Base-by-base conservation (phyloP, 2,797 vertebrate genomes). In the Cygnus olor region DNA sequence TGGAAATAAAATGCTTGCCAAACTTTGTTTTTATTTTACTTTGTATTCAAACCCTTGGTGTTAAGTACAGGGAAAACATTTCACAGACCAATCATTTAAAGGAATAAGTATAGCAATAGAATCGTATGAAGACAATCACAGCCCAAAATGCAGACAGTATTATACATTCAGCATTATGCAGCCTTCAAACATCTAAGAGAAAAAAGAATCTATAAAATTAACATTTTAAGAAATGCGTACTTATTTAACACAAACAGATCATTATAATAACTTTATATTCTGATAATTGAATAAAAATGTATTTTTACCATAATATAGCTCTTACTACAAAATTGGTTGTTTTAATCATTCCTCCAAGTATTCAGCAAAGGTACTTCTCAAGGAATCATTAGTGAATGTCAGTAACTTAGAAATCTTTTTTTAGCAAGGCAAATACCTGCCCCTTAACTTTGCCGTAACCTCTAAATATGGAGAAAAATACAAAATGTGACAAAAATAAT, bases 1-100 rank as follows among this genome's bases (percentile, higher is more conserved):
- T 32, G 8, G 6, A 80, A 91, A 85, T 54, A 0, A 63, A 36
- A 22, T 45, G 5, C 0, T 28, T 76, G 0, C 4, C 9, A 54
- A 71, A 61, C 15, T 83, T 32, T 82, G 14, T 1, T 72, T 91
- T 80, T 69, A 38, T 79, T 95, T 77, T 86, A 3, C 27, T 57
- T 3, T 32, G 9, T 66, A 8, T 73, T 36, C 44, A 64, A 66
- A 40, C 7, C 3, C 17, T 42, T 76, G 10, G 22, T 76, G n/a
- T 51, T 73, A 84, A 91, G n/a, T 40, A n/a, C 11, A 81, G 28
- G 47, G 34, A 76, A 94, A 88, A 28, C 3, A 9, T 58, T 94
- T 78, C 32, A 44, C 12, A 69, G 54, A 49, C 21, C 10, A 80
- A 19, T 61, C 2, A 53, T 73, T 90, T 58, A 17, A 91, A 61